phyloP scores from a whole-genome alignment of 2,113 vertebrate species.

The Rhynchopsitta pachyrhyncha region DNA sequence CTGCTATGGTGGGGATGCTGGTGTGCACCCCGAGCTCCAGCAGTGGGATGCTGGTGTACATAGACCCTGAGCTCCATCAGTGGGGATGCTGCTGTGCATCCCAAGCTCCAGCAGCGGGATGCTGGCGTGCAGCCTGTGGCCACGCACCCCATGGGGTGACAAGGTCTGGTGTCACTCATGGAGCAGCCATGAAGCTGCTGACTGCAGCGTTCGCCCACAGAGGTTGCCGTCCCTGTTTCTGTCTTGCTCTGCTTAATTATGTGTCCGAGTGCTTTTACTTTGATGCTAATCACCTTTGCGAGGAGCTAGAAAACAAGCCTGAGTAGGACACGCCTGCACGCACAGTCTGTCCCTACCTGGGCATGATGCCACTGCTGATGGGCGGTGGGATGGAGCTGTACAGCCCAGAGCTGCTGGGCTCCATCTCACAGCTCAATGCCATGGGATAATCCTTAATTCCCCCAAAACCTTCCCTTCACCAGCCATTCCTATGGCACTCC shows the following conservation, averaged over 20 bases:
- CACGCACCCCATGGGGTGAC: background rate
- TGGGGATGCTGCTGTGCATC: background rate
- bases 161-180: background rate
- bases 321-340: background rate
- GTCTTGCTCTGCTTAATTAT: constrained; percentile 32
- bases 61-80: background rate
- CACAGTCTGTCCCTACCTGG: background rate
- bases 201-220: background rate
- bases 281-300: constrained; percentile 30
- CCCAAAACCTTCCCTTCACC: background rate
- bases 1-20: background rate
- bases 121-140: background rate
- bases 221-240: constrained; percentile 19
- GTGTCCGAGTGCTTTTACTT: constrained; percentile 27
- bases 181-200: constrained; percentile 19
- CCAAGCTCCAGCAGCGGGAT: too few relatives aligned
- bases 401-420: background rate
- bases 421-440: background rate
- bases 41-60: background rate
- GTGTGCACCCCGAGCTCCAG: background rate
- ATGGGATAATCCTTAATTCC: background rate
- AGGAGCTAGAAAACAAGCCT: background rate
- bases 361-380: background rate
- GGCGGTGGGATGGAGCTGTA: background rate
- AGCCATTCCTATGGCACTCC: background rate